Percentiles rank a stretch among this genome's conserved stretches.
phyloP scores from a whole-genome alignment of 2,113 vertebrate genomes.

The Panthera tigris region DNA sequence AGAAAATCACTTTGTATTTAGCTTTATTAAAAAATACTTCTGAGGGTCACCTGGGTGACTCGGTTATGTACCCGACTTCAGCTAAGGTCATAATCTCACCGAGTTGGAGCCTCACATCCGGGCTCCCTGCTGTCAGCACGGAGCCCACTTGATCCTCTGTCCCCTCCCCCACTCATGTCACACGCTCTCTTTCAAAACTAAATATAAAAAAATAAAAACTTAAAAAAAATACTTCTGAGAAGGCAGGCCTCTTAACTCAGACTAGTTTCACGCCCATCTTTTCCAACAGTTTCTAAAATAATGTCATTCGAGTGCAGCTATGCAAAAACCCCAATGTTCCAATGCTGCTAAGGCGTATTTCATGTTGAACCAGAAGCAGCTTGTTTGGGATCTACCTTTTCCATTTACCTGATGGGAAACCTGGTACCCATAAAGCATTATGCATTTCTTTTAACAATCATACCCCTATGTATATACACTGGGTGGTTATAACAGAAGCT shows the following conservation, averaged over 20 bases:
- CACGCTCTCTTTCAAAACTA: too few species aligned
- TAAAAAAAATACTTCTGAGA: not conserved
- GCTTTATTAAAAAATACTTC: not conserved
- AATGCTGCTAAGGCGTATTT: slow-evolving; percentile 35
- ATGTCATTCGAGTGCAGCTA: not conserved
- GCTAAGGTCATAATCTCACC: too few species aligned
- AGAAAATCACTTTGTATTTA: not conserved
- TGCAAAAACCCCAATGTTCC: not conserved
- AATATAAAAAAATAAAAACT: too few species aligned
- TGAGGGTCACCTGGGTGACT: too few species aligned
- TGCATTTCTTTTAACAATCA: not conserved
- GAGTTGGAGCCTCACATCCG: too few species aligned
- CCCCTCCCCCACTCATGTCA: too few species aligned
- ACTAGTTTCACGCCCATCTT: not conserved
- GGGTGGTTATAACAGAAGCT: not conserved
- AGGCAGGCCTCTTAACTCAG: not conserved
- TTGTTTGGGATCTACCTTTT: not conserved
- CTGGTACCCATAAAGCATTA: not conserved
- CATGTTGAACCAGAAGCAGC: not conserved
- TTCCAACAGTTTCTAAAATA: slow-evolving; percentile 41
- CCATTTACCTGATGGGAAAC: not conserved
- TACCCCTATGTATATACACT: fast-evolving
- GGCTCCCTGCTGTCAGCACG: too few species aligned
- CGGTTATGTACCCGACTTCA: too few species aligned
- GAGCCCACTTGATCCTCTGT: too few species aligned